Percentiles rank a stretch among this genome's conserved stretches.
Conservation (phyloP, 2,888 invertebrate species). For the Folsomia manolachei region DNA sequence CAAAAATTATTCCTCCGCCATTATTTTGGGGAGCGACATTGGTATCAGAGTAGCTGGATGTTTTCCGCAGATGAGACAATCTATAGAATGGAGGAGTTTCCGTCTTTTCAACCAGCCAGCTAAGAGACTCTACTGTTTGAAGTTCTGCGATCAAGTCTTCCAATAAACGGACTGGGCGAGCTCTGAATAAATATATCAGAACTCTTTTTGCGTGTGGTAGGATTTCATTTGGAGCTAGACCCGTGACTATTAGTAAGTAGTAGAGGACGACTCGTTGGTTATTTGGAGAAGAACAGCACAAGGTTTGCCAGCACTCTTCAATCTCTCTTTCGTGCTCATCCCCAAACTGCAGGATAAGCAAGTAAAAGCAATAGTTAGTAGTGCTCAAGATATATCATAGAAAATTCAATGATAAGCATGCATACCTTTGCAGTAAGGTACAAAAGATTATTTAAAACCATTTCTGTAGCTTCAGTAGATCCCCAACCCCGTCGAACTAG, state of each 20-base stretch:
- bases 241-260: constrained; percentile 92
- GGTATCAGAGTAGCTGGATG: constrained; percentile 73
- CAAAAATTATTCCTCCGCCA: constrained; percentile 20
- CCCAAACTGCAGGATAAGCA: constrained; percentile 79
- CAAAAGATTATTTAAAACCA: constrained; percentile 97
- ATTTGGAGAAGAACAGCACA: constrained; percentile 94
- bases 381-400: background rate
- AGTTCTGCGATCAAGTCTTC: constrained; percentile 97
- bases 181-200: constrained; percentile 85
- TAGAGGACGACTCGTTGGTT: constrained; percentile 95
- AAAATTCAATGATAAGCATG: constrained; percentile 11
- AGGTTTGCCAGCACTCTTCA: constrained; percentile 92
- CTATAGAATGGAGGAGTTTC: constrained; percentile 98
- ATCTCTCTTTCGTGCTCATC: constrained; percentile 94
- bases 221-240: constrained; percentile 93
- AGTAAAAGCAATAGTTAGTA: background rate
- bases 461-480: constrained; percentile 98
- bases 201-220: constrained; percentile 92
- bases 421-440: constrained; percentile 92
- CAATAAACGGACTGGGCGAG: constrained; percentile 84
- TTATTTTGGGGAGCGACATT: constrained; percentile 33
- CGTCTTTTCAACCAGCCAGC: constrained; percentile 91
- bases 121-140: constrained; percentile 93
- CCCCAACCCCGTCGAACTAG: constrained; percentile 76
- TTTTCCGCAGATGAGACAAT: constrained; percentile 85